Conservation (phyloP, 2,888 invertebrate species). For the Willowsia nigromaculata region DNA sequence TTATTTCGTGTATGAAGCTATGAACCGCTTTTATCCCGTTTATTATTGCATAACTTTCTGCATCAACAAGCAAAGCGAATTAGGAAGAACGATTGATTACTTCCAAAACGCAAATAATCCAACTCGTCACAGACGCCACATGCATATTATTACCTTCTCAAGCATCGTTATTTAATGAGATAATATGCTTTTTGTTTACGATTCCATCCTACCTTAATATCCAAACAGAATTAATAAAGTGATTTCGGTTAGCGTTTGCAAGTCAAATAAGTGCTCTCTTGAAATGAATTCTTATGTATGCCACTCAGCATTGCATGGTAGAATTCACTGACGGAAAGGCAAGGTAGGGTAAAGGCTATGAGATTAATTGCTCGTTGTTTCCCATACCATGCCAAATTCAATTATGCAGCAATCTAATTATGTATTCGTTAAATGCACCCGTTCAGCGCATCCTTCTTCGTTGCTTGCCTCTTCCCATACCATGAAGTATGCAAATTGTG, state of each 20-base stretch:
- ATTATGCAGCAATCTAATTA: constrained; percentile 59
- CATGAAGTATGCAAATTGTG: not conserved
- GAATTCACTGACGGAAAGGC: not conserved
- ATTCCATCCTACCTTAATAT: not conserved
- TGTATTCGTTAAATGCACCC: constrained; percentile 40
- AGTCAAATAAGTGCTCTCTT: not conserved
- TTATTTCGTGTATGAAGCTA: not conserved
- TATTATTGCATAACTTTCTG: not conserved
- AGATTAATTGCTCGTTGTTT: constrained; percentile 59
- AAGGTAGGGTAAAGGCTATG: constrained; percentile 25
- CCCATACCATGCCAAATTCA: constrained; percentile 68
- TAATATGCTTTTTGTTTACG: not conserved
- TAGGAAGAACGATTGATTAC: not conserved
- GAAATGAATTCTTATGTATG: constrained; percentile 6
- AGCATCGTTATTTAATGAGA: not conserved
- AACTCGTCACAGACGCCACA: no score
- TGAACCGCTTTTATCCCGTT: constrained; percentile 35
- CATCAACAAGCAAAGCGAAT: not conserved
- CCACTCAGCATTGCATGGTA: not conserved
- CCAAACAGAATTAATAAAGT: not conserved
- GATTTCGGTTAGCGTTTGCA: not conserved
- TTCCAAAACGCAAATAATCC: not conserved
- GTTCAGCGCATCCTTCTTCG: not conserved
- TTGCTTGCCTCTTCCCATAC: not conserved
- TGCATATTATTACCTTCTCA: no score